phyloP scores from a whole-genome alignment of 2,888 invertebrate species.

The Cheilosia urbana region DNA sequence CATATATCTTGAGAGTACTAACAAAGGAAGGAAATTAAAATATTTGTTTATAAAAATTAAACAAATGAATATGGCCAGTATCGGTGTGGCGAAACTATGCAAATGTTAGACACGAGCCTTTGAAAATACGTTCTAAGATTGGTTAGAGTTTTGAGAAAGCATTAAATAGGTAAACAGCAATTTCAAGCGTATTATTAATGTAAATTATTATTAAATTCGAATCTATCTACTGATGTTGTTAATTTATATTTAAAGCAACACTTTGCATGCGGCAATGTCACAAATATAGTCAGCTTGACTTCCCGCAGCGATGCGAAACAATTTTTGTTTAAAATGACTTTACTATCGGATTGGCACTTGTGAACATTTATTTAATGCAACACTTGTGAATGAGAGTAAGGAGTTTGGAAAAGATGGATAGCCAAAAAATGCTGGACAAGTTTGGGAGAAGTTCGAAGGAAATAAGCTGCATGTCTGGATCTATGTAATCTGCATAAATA shows the following conservation, averaged over 20 bases:
- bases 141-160: too few relatives aligned
- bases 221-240: slow-evolving; percentile 6
- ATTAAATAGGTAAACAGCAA: too few relatives aligned
- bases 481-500: too few relatives aligned
- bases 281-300: neutral
- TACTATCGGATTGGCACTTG: slow-evolving; percentile 1
- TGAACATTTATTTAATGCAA: neutral
- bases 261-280: slow-evolving; percentile 9
- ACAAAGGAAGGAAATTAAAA: slow-evolving; percentile 14
- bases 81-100: slow-evolving; percentile 16
- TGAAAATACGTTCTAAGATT: neutral
- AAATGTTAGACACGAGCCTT: neutral
- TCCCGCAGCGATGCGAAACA: neutral
- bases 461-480: too few relatives aligned
- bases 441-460: too few relatives aligned
- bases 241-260: slow-evolving; percentile 4
- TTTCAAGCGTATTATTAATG: neutral
- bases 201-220: neutral
- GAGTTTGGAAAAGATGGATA: too few relatives aligned
- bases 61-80: slow-evolving; percentile 51
- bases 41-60: neutral
- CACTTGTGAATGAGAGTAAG: too few relatives aligned
- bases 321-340: neutral
- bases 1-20: slow-evolving; percentile 11
- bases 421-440: too few relatives aligned